Evolutionary conservation across 2,888 invertebrate genomes (phyloP), one percentile per base, ranked within the genome.

Genomic region (Unio delphinus): DNA sequence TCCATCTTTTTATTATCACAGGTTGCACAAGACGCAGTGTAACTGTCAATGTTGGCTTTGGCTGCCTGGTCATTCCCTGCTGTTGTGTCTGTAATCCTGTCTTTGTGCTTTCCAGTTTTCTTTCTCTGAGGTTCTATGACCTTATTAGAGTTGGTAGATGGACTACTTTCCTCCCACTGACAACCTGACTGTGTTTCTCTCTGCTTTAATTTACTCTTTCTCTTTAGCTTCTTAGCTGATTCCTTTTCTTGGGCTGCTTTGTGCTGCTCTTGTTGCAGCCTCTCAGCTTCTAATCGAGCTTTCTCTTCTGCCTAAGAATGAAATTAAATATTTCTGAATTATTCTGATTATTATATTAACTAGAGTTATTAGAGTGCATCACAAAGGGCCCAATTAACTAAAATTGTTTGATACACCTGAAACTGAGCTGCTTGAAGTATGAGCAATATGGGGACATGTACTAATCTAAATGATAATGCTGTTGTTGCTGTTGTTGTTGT

Each of bases 261-360:
- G 55, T 68, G 68, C 55, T 65, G 59, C 57, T 73, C 61, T 34
- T 60, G 58, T 30, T 28, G 56, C 55, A 69, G 54, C 58, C 65
- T 69, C 64, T 80, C 76, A n/a, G 80, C 79, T 68, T 84, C 82
- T 56, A 78, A 73, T 64, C 80, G 67, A 1, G 83, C 85, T 61
- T 81, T 84, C 69, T 86, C 86, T 68, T 86, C 85, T 57, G 85
- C 86, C 86, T 85, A 72, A 17, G 72, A 75, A 59, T 55, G 28
- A 64, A 64, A 28, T 5, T 45, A 45, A 45, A 11, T 15, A 45
- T 15, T 45, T 45, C 45, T 45, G 45, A 45, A 11, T 45, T 45
- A 45, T 45, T 45, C 45, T 45, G 45, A 45, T 45, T 45, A 45
- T 4, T 45, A 11, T 11, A 45, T 45, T 15, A 45, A 45, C 45